A percentile compares a stretch with the other conserved stretches of the same genome.
phyloP scores from a whole-genome alignment of 23 tunicate species.

The Halocynthia aurantium region DNA sequence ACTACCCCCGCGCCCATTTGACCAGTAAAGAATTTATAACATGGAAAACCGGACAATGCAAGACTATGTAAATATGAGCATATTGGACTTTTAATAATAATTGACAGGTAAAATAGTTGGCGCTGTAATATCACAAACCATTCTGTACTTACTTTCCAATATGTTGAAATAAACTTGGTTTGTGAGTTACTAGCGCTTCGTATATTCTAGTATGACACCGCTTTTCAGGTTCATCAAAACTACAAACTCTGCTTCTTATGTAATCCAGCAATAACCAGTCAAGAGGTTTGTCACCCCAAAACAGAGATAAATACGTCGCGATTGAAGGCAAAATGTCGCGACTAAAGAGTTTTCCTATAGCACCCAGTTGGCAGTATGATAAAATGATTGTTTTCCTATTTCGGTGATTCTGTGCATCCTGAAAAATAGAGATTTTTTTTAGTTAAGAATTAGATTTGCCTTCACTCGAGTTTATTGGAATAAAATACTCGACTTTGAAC shows the following conservation, averaged over 20 bases:
- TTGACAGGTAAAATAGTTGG: too few species aligned
- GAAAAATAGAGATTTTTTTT: background rate
- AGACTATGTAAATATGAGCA: too few species aligned
- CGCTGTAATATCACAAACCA: background rate
- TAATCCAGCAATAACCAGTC: constrained; percentile 21
- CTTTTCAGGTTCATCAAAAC: background rate
- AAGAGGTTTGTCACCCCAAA: constrained; percentile 24
- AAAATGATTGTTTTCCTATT: background rate
- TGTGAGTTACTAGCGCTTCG: constrained; percentile 1
- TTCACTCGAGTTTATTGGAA: too few species aligned
- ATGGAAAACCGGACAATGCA: background rate
- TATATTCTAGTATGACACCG: background rate
- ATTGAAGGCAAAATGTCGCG: constrained; percentile 19
- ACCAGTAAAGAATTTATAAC: background rate
- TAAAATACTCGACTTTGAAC: too few species aligned
- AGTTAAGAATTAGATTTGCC: too few species aligned
- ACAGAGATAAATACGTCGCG: background rate
- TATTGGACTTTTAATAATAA: too few species aligned
- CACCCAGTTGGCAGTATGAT: constrained; percentile 25
- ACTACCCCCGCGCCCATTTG: background rate
- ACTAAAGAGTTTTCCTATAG: constrained; percentile 13
- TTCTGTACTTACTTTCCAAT: constrained; percentile 27
- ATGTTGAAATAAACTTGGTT: constrained; percentile 30
- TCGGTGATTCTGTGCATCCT: constrained; percentile 2
- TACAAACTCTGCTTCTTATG: constrained; percentile 4